These are phyloP conservation scores for Uropetala carovei DNA, from an alignment of 2,888 invertebrate genomes.

Conservation along the genomic window DNA sequence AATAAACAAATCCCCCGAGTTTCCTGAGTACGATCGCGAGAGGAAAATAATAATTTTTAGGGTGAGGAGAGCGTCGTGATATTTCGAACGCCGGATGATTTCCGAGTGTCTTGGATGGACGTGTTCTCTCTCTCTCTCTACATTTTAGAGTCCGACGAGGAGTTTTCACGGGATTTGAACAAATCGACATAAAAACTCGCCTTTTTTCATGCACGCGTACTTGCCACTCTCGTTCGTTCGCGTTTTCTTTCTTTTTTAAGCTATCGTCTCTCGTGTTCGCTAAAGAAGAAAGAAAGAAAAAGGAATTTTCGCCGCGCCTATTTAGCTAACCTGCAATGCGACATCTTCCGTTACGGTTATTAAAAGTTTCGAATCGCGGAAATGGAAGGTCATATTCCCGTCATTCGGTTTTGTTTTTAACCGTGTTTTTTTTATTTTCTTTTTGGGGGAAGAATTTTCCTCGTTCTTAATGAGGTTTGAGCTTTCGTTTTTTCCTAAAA, in stretches of 20 bases:
- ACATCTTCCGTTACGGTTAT: neutral
- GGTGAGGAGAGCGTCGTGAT: neutral
- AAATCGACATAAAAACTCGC: neutral
- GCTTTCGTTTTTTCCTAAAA: no score
- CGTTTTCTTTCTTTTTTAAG: neutral
- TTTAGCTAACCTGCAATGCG: neutral
- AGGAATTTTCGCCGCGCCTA: neutral
- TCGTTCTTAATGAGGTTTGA: neutral
- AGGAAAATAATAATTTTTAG: neutral
- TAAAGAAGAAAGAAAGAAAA: no score
- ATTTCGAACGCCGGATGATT: neutral
- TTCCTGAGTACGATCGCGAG: neutral
- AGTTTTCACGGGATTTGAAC: neutral
- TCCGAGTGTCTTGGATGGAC: neutral
- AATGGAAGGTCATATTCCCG: neutral
- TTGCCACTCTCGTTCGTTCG: neutral
- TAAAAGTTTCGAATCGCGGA: neutral
- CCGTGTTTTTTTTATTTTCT: neutral
- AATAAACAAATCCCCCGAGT: constrained; percentile 21
- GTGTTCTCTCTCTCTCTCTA: neutral
- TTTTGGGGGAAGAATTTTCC: neutral
- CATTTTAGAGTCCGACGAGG: neutral
- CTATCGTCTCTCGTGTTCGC: neutral
- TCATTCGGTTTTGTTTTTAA: neutral
- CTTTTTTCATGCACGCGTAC: neutral